Evolutionary conservation across 2,113 vertebrate species (phyloP), one percentile per base, ranked within the genome.

Genomic region (Sander lucioperca): DNA sequence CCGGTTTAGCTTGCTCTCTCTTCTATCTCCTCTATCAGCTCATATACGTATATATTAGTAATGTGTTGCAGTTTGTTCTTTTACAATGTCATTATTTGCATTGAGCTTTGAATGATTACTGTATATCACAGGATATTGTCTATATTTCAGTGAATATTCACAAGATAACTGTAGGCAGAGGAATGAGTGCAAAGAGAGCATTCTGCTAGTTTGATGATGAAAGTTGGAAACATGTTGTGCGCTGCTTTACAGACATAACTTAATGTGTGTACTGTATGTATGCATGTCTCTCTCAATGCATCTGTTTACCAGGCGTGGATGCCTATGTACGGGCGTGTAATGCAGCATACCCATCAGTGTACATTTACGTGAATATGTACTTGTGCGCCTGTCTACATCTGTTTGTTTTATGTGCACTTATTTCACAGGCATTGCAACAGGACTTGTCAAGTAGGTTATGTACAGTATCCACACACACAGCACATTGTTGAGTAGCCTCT

Each of bases 381-480:
- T 36, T 2, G 43, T 77, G 43, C 2, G 12, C 47, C 67, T 79
- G 83, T 83, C 77, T 71, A 73, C 84, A 67, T 87, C 57, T 65
- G 56, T 91, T 89, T 87, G 78, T 66, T 85, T 80, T 36, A 58
- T 58, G 45, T 50, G 27, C 73, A 10, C 57, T 79, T 78, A 47
- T 82, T 83, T 84, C 68, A 79, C 72, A 77, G 62, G 77, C 63
- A 33, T 66, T 23, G 53, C 43, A 61, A 79, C 89, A 76, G 79
- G 78, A 67, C 79, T 85, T 91, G 89, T 90, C 84, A 82, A 82
- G 77, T 84, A 80, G 89, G 89, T 87, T 86, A 77, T 53, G 47
- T 90, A 92, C 82, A 88, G 82, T 90, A 79, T 82, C 70, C 81
- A 82, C 83, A 82, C 66, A 80, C 59, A 65, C 47, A 47, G 74